Evolutionary conservation across 2,113 vertebrate species (phyloP).

Genomic region (Ondatra zibethicus): DNA sequence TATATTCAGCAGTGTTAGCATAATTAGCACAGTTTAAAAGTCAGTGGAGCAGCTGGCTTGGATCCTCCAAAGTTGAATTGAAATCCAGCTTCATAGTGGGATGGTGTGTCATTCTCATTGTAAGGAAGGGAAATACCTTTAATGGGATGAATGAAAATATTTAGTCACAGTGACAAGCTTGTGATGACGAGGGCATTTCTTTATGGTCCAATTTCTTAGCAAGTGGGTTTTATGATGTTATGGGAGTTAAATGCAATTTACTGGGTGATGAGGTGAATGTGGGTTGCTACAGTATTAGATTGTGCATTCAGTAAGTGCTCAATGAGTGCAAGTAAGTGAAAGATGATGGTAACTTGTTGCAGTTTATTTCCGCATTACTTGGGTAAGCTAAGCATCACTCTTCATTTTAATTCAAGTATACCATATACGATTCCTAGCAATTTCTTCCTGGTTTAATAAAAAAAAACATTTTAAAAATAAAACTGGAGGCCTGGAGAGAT

Average conservation of each 20-base stretch:
- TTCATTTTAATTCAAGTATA: constrained; percentile 36
- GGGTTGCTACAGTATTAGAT: neutral
- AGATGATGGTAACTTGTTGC: neutral
- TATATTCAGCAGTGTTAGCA: neutral
- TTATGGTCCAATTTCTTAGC: constrained; percentile 35
- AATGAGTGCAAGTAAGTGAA: neutral
- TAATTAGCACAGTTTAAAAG: constrained; percentile 37
- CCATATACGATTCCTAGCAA: neutral
- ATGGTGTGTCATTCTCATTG: neutral
- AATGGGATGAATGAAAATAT: constrained; percentile 58
- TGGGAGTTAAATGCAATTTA: constrained; percentile 34
- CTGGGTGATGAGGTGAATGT: neutral
- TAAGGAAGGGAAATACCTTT: constrained; percentile 39
- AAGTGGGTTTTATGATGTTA: neutral
- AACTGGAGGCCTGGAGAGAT: neutral
- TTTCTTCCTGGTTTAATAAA: constrained; percentile 43
- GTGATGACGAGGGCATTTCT: constrained; percentile 19
- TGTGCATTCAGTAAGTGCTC: neutral
- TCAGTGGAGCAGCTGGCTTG: neutral
- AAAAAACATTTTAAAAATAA: constrained; percentile 41
- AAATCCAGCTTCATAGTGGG: constrained; percentile 2
- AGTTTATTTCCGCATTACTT: constrained; percentile 2
- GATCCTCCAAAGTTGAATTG: neutral
- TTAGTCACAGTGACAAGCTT: constrained; percentile 50
- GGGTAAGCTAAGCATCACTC: neutral